Evolutionary conservation across 2,797 vertebrate species (phyloP).

Genomic region (Caiman crocodilus): DNA sequence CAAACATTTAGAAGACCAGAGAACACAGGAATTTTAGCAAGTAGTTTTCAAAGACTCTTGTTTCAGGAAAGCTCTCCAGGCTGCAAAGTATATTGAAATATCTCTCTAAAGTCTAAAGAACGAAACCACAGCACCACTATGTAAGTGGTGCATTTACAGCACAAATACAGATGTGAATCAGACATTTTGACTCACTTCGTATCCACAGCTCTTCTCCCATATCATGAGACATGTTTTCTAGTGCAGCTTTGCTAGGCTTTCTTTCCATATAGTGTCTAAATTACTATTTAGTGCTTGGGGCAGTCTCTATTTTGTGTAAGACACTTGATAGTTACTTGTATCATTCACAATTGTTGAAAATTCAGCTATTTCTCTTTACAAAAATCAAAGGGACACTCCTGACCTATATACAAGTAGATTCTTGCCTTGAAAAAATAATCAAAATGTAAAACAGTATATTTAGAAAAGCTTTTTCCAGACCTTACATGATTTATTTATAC

Average conservation of each 20-base stretch:
- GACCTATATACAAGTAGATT: slow-evolving; percentile 12
- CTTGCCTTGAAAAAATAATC: slow-evolving; percentile 22
- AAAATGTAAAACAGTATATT: slow-evolving; percentile 25
- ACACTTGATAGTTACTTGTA: slow-evolving; percentile 31
- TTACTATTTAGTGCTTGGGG: slow-evolving; percentile 13
- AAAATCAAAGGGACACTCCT: neutral
- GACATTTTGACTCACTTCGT: neutral
- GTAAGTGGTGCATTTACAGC: neutral
- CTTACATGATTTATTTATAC: neutral
- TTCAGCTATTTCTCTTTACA: slow-evolving; percentile 4
- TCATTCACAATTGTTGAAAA: slow-evolving; percentile 61
- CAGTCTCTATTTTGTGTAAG: slow-evolving; percentile 19
- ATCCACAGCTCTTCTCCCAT: neutral
- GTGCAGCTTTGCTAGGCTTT: slow-evolving; percentile 5
- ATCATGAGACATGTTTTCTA: neutral
- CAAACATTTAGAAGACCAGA: neutral
- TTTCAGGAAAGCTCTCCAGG: neutral
- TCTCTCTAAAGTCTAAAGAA: neutral
- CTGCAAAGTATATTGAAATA: neutral
- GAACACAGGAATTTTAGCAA: neutral
- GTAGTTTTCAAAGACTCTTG: neutral
- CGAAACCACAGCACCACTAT: slow-evolving; percentile 1
- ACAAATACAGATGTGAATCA: neutral
- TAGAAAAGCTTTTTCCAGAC: slow-evolving; percentile 44
- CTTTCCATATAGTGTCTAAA: slow-evolving; percentile 6